Conservation (phyloP, 2,113 vertebrate species). For the Erinaceus europaeus region DNA sequence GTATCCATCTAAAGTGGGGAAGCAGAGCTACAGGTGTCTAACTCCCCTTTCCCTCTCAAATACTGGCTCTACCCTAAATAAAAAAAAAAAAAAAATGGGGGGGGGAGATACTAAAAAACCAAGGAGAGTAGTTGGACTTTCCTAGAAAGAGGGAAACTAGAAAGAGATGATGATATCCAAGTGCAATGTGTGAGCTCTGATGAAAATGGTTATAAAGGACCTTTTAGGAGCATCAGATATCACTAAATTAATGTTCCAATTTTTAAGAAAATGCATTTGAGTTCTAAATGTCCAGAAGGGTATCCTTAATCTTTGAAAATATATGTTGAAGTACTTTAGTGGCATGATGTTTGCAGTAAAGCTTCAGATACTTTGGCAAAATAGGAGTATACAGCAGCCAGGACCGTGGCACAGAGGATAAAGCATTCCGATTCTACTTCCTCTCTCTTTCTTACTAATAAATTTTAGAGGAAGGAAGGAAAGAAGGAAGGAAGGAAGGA, state of each 20-base stretch:
- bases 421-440: too few species aligned
- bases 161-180: background rate
- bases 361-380: constrained; percentile 10
- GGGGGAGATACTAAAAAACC: too few species aligned
- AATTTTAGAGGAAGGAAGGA: background rate
- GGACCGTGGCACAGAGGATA: too few species aligned
- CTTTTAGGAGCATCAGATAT: background rate
- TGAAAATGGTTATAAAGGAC: background rate
- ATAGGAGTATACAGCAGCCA: background rate
- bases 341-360: background rate
- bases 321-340: background rate
- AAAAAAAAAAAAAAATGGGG: too few species aligned
- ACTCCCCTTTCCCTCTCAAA: too few species aligned
- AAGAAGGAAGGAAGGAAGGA: background rate
- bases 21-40: too few species aligned
- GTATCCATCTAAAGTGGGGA: too few species aligned
- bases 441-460: too few species aligned
- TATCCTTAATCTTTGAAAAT: background rate
- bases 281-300: background rate
- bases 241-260: background rate
- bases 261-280: constrained; percentile 33
- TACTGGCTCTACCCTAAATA: too few species aligned
- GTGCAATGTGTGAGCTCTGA: background rate
- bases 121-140: background rate
- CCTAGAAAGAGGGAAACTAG: background rate